Conservation (phyloP, 2,888 invertebrate genomes). For the Drosophila cracens region DNA sequence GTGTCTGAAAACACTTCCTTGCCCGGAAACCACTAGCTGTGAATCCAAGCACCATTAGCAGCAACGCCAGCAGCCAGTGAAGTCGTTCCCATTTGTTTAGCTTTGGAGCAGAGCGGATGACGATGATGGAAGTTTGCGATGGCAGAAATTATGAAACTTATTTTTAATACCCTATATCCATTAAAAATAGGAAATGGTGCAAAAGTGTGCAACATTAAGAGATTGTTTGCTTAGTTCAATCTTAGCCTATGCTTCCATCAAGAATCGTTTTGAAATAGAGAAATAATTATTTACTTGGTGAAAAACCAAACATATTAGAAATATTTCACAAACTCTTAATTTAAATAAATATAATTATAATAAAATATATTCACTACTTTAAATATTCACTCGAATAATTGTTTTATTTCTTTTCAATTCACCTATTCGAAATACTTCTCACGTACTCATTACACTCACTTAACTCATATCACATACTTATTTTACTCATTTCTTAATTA, state of each 20-base stretch:
- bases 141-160: slow-evolving; percentile 28
- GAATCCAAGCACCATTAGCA: not conserved
- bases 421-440: not conserved
- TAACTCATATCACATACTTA: not conserved
- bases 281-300: not conserved
- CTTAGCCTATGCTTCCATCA: not conserved
- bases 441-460: not conserved
- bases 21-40: slow-evolving; percentile 20
- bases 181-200: not conserved
- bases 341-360: too few species aligned
- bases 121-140: slow-evolving; percentile 65
- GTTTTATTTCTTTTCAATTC: not conserved
- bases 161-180: not conserved
- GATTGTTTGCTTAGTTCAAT: not conserved
- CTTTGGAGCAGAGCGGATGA: slow-evolving; percentile 49
- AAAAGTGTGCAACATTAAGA: not conserved
- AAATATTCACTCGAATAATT: not conserved
- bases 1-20: slow-evolving; percentile 68
- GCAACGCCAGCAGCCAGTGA: not conserved
- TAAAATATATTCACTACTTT: not conserved
- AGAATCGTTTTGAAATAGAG: not conserved
- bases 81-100: slow-evolving; percentile 36
- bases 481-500: not conserved
- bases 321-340: not conserved
- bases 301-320: not conserved